phyloP scores from a whole-genome alignment of 1,140 invertebrate species.

The Drosophila repletoides region DNA sequence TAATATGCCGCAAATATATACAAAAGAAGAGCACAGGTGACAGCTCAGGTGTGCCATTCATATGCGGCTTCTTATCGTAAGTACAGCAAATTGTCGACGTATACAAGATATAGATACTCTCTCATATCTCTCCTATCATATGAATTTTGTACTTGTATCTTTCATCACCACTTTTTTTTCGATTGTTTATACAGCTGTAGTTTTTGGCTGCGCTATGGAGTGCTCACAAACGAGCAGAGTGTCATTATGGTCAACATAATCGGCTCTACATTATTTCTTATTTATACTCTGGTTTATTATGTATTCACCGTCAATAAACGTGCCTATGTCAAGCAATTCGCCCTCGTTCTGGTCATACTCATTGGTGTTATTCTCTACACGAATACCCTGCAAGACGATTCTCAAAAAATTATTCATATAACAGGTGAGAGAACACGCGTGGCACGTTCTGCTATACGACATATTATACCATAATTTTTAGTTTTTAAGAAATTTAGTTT shows the following conservation, averaged over 20 bases:
- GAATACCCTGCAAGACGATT: slow-evolving; percentile 49
- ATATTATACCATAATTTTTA: no score
- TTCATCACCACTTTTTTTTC: no score
- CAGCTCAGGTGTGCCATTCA: slow-evolving; percentile 88
- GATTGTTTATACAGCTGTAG: slow-evolving; percentile 71
- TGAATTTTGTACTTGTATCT: no score
- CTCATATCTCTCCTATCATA: no score
- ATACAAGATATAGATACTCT: slow-evolving; percentile 28
- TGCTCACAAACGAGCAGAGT: slow-evolving; percentile 85
- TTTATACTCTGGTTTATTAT: slow-evolving; percentile 85
- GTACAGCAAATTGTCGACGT: slow-evolving; percentile 77
- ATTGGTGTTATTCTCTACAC: slow-evolving; percentile 63
- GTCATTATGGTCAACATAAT: slow-evolving; percentile 87
- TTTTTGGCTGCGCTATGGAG: slow-evolving; percentile 88
- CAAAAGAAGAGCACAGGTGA: slow-evolving; percentile 83
- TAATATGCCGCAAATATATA: slow-evolving; percentile 79
- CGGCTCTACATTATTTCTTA: slow-evolving; percentile 85
- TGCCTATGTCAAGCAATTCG: slow-evolving; percentile 67
- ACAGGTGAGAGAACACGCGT: no score
- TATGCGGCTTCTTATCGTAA: slow-evolving; percentile 90
- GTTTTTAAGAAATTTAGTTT: no score
- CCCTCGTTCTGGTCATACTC: slow-evolving; percentile 53
- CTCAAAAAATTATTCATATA: slow-evolving; percentile 57
- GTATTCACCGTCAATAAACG: slow-evolving; percentile 83
- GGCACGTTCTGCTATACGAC: no score